Percentiles rank a stretch among this genome's conserved stretches.
Conservation (phyloP, 1,140 invertebrate species). For the Monomorium pharaonis region DNA sequence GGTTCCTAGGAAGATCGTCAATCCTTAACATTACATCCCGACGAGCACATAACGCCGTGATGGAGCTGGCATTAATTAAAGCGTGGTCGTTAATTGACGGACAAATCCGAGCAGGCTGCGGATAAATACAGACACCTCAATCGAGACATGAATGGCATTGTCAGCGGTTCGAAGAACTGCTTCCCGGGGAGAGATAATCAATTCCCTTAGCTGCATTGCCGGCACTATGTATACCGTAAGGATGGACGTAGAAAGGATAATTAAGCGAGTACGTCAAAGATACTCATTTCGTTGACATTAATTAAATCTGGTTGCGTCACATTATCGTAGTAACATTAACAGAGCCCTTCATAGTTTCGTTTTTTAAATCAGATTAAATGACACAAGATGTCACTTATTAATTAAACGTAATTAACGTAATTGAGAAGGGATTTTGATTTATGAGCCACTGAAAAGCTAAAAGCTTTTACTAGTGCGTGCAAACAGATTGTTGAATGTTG, state of each 20-base stretch:
- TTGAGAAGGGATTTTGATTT: not conserved
- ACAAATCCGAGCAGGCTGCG: conserved; percentile 60
- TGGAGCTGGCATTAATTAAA: conserved; percentile 67
- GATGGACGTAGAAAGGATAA: conserved; percentile 61
- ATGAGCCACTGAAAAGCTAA: not conserved
- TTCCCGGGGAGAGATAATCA: conserved; percentile 62
- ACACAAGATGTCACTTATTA: not conserved
- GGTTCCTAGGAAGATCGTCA: conserved; percentile 31
- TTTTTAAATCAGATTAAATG: not conserved
- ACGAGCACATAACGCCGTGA: conserved; percentile 1
- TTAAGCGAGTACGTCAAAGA: conserved; percentile 45
- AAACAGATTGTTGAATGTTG: not conserved
- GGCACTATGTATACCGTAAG: conserved; percentile 39
- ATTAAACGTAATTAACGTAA: not conserved
- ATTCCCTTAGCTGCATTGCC: conserved; percentile 49
- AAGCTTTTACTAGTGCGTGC: not conserved
- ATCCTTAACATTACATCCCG: conserved; percentile 70
- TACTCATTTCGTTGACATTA: conserved; percentile 49
- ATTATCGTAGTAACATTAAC: conserved; percentile 10
- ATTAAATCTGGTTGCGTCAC: conserved; percentile 24
- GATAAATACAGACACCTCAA: conserved; percentile 70
- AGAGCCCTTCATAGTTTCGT: not conserved
- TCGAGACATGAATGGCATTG: conserved; percentile 67
- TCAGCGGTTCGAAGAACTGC: conserved; percentile 60
- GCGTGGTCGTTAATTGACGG: conserved; percentile 69